phyloP scores from a whole-genome alignment of 1,140 invertebrate genomes.

The Zaprionus capensis region DNA sequence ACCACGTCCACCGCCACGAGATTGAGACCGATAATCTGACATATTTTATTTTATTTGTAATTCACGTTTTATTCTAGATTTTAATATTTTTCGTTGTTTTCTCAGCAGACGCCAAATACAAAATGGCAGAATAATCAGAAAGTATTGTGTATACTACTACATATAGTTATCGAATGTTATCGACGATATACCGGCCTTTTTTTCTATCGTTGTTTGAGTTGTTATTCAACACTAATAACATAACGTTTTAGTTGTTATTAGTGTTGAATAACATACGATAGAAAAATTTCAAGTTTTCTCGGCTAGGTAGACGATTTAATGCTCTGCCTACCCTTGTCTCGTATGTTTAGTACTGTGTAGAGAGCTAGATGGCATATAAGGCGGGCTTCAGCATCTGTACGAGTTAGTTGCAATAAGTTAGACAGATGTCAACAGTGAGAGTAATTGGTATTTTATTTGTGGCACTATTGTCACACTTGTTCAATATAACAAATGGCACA shows the following conservation, averaged over 20 bases:
- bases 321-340: background rate
- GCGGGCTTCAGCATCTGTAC: background rate
- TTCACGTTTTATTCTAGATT: background rate
- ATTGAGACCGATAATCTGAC: conserved; percentile 82
- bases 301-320: conserved; percentile 27
- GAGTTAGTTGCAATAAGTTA: conserved; percentile 87
- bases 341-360: background rate
- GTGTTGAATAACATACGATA: no score
- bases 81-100: conserved; percentile 28
- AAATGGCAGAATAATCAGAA: conserved; percentile 51
- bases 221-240: conserved; percentile 33
- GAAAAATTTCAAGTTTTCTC: background rate
- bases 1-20: conserved; percentile 68
- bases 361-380: background rate
- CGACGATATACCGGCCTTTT: conserved; percentile 15
- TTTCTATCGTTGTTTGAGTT: conserved; percentile 19
- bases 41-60: conserved; percentile 48
- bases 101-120: conserved; percentile 38
- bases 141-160: conserved; percentile 85
- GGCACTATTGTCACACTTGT: background rate
- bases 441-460: conserved; percentile 1
- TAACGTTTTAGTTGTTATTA: no score
- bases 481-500: conserved; percentile 73
- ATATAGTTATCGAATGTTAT: conserved; percentile 29
- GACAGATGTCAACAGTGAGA: conserved; percentile 20